These are phyloP conservation scores for Harpagoxenus sublaevis DNA, from an alignment of 2,888 invertebrate genomes.

Conservation along the genomic window DNA sequence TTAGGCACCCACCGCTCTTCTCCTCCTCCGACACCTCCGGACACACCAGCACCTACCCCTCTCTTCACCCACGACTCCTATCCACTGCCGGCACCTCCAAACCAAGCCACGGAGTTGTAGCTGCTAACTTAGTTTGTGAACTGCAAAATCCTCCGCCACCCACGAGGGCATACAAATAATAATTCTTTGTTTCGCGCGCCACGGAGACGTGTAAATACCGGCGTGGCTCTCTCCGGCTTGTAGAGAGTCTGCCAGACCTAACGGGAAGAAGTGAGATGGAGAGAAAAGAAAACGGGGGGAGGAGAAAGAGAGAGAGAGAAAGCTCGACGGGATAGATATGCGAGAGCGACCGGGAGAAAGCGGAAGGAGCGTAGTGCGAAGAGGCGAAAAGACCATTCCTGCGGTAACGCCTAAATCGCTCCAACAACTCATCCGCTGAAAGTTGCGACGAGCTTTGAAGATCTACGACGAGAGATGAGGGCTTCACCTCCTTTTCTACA, in stretches of 20 bases:
- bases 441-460: conserved; percentile 84
- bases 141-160: conserved; percentile 84
- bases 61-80: conserved; percentile 54
- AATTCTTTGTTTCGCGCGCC: conserved; percentile 84
- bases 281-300: conserved; percentile 13
- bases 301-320: conserved; percentile 62
- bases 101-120: conserved; percentile 79
- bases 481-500: conserved; percentile 65
- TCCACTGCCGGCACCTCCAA: conserved; percentile 65
- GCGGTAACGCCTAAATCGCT: conserved; percentile 85
- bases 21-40: conserved; percentile 60
- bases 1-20: conserved; percentile 55
- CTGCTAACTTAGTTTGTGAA: conserved; percentile 85
- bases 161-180: conserved; percentile 84
- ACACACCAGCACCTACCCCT: conserved; percentile 59
- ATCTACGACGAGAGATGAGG: conserved; percentile 79
- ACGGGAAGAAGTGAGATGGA: conserved; percentile 68
- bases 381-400: conserved; percentile 80
- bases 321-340: conserved; percentile 40
- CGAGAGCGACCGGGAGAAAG: conserved; percentile 35
- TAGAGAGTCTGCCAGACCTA: conserved; percentile 66
- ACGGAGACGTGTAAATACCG: conserved; percentile 85
- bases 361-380: conserved; percentile 64
- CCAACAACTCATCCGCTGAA: conserved; percentile 85
- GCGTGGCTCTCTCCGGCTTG: conserved; percentile 74